Conservation (phyloP, 2,888 invertebrate species). For the Glaucopsyche alexis region DNA sequence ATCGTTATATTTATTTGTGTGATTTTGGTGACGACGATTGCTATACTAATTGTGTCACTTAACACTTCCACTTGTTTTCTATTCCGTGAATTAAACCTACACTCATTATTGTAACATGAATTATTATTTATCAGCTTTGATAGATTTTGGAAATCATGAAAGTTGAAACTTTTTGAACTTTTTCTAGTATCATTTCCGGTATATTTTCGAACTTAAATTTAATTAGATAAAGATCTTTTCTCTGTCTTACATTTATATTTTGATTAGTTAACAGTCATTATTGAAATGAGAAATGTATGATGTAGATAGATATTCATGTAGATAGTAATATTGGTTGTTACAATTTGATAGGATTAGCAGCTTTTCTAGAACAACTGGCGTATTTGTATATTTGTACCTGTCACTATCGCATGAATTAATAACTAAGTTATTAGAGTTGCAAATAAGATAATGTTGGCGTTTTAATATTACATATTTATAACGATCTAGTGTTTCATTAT, state of each 20-base stretch:
- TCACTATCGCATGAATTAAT: slow-evolving; percentile 25
- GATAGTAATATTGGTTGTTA: background rate
- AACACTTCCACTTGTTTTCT: too few species aligned
- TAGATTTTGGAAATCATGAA: background rate
- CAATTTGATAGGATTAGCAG: background rate
- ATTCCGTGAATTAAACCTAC: too few species aligned
- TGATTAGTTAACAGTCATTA: background rate
- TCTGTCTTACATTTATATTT: too few species aligned
- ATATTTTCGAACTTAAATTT: background rate
- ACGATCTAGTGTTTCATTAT: slow-evolving; percentile 47
- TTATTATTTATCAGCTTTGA: background rate
- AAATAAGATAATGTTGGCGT: slow-evolving; percentile 29
- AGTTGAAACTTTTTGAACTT: background rate
- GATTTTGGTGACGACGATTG: too few species aligned
- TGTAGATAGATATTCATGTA: background rate
- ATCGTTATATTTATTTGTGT: too few species aligned
- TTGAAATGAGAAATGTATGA: background rate
- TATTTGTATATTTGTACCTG: slow-evolving; percentile 28
- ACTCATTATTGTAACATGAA: too few species aligned
- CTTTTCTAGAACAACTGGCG: slow-evolving; percentile 9
- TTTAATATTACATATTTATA: slow-evolving; percentile 56
- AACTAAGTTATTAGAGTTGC: slow-evolving; percentile 17
- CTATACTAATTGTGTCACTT: too few species aligned
- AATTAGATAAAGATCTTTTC: too few species aligned
- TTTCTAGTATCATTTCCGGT: background rate